phyloP scores from a whole-genome alignment of 2,888 invertebrate species.

The Acrocyrtus sp. region DNA sequence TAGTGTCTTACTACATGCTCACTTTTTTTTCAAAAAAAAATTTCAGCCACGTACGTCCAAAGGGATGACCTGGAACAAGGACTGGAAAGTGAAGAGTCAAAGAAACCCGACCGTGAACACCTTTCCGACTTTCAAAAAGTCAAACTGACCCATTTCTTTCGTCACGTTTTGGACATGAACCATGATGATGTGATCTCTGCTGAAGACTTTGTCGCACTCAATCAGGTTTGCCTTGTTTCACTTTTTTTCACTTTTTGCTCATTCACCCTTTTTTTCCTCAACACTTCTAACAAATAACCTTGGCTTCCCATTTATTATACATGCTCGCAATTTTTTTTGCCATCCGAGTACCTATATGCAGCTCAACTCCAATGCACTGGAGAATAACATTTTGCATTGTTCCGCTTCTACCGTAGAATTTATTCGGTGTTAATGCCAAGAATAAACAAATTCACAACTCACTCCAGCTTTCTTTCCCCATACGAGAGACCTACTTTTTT shows the following conservation, averaged over 20 bases:
- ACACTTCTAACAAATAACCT: no score
- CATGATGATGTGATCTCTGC: conserved; percentile 75
- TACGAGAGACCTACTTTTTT: no score
- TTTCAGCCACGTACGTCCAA: conserved; percentile 79
- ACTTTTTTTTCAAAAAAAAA: conserved; percentile 20
- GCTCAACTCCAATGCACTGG: no score
- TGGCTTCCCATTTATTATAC: no score
- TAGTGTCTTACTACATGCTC: neutral
- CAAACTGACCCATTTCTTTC: conserved; percentile 79
- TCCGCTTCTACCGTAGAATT: no score
- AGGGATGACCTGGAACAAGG: conserved; percentile 67
- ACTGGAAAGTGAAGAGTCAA: conserved; percentile 63
- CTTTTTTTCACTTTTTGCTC: neutral
- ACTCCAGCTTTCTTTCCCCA: no score
- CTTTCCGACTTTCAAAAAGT: conserved; percentile 71
- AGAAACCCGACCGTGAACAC: conserved; percentile 60
- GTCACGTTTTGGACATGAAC: conserved; percentile 77
- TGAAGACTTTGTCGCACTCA: conserved; percentile 77
- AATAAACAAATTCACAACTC: no score
- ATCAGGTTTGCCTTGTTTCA: conserved; percentile 69
- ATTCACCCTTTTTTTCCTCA: neutral
- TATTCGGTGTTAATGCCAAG: no score
- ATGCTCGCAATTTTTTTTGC: no score
- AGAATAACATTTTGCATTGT: no score
- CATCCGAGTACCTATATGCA: no score